Evolutionary conservation across 2,113 vertebrate species (phyloP), one percentile per base, ranked within the genome.

Genomic region (Chionomys nivalis): DNA sequence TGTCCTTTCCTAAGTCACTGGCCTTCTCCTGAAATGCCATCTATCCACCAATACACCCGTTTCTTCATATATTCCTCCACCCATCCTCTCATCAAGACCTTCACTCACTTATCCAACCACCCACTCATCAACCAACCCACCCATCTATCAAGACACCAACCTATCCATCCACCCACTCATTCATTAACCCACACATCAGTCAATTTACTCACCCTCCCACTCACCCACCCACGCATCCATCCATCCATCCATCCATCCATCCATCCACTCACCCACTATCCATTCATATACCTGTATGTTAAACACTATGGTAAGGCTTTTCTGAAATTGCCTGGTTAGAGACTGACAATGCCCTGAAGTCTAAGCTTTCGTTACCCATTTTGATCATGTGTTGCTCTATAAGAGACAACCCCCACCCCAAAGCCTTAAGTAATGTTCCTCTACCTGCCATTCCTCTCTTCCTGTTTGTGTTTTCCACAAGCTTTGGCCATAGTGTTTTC

Each of bases 151-250:
- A 79, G 3, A 1, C 49, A 81, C 7, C 19, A 2, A 24, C 5
- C 36, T 10, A 39, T 7, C 10, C 21, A 58, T 14, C 13, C 6
- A 49, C 1, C 76, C 28, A 78, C 3, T 16, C 26, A 77, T 33
- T 44, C 1, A 49, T 17, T 5, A 28, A 49, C 8, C 44, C 7
- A 77, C 0, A 14, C 24, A 78, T 17, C 44, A 7, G 49, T 31
- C 26, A 14, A 31, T 12, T 2, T 1, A 28, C 1, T 3, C 39
- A 76, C 14, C 24, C 39, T 26, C 10, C n/a, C n/a, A 39, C 3
- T 1, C 19, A 63, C 16, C 36, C 11, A 82, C 5, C 49, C 31
- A 31, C n/a, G 1, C 26, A 66, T 2, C 8, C 24, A 42, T 1
- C 39, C 28, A 70, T 19, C 26, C 9, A 55, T 4, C 9, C 16